Conservation (phyloP, 2,113 vertebrate species). For the Centropristis striata region DNA sequence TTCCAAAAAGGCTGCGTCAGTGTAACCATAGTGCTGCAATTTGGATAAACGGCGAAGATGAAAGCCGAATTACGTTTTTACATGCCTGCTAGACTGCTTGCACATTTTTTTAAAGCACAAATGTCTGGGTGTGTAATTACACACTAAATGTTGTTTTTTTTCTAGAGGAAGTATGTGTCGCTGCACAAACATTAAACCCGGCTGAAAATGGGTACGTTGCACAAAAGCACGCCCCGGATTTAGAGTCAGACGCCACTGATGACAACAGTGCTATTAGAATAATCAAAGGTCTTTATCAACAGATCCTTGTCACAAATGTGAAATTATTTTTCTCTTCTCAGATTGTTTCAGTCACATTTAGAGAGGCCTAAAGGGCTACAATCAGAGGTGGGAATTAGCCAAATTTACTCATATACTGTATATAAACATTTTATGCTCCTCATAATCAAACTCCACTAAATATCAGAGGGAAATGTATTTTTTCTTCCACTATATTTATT, state of each 20-base stretch:
- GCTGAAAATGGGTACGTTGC: conserved; percentile 28
- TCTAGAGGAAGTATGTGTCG: conserved; percentile 60
- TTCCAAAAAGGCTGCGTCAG: conserved; percentile 70
- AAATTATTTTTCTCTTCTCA: background rate
- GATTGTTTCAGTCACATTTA: background rate
- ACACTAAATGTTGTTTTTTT: conserved; percentile 65
- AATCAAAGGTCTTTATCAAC: conserved; percentile 49
- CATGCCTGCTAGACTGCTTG: conserved; percentile 76
- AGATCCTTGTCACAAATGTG: background rate
- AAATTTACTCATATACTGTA: too few species aligned
- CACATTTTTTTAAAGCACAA: conserved; percentile 72
- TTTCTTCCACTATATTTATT: too few species aligned
- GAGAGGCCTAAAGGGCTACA: background rate
- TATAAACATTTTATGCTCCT: background rate
- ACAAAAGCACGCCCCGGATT: conserved; percentile 5
- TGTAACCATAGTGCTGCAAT: conserved; percentile 75
- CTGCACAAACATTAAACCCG: conserved; percentile 58
- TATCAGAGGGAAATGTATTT: too few species aligned
- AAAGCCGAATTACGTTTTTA: conserved; percentile 76
- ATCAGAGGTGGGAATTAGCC: background rate
- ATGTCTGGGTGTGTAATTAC: conserved; percentile 81
- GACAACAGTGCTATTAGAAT: conserved; percentile 37
- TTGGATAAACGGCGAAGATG: conserved; percentile 79
- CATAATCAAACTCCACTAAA: background rate
- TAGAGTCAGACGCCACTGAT: conserved; percentile 42